These are phyloP conservation scores for Leptopilina boulardi DNA, from an alignment of 1,140 invertebrate genomes.

Conservation along the genomic window DNA sequence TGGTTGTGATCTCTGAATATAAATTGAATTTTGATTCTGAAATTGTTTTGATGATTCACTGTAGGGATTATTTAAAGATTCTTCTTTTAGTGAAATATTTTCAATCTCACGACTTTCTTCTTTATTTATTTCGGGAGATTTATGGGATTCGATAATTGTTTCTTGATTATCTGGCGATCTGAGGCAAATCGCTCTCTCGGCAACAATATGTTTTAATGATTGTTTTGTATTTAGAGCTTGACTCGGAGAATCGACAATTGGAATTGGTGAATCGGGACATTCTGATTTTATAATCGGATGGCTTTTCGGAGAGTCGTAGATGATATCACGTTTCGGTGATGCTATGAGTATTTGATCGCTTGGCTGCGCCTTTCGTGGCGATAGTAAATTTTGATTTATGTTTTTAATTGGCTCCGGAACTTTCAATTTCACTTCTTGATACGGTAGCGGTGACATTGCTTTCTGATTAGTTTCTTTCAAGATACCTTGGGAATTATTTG, in stretches of 20 bases:
- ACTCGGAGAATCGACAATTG: slow-evolving; percentile 61
- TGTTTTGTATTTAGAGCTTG: slow-evolving; percentile 49
- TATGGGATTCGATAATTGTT: neutral
- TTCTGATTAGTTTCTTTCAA: slow-evolving; percentile 25
- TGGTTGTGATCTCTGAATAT: slow-evolving; percentile 35
- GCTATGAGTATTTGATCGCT: slow-evolving; percentile 71
- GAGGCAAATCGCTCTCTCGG: slow-evolving; percentile 44
- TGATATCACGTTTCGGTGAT: slow-evolving; percentile 66
- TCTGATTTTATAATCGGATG: slow-evolving; percentile 51
- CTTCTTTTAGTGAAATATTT: neutral
- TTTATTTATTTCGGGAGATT: neutral
- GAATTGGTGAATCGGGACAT: slow-evolving; percentile 60
- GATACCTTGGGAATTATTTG: slow-evolving; percentile 23
- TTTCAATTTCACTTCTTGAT: neutral
- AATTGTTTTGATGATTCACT: slow-evolving; percentile 28
- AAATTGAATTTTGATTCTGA: slow-evolving; percentile 44
- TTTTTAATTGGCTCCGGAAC: neutral
- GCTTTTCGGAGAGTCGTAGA: slow-evolving; percentile 55
- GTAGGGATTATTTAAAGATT: neutral
- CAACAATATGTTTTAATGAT: slow-evolving; percentile 42
- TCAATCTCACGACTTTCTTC: neutral
- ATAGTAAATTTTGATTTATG: slow-evolving; percentile 27
- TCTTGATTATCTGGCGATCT: slow-evolving; percentile 32
- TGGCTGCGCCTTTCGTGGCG: slow-evolving; percentile 61
- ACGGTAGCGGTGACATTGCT: neutral